Evolutionary conservation across 2,888 invertebrate species (phyloP).

Genomic region (Phasia obesa): DNA sequence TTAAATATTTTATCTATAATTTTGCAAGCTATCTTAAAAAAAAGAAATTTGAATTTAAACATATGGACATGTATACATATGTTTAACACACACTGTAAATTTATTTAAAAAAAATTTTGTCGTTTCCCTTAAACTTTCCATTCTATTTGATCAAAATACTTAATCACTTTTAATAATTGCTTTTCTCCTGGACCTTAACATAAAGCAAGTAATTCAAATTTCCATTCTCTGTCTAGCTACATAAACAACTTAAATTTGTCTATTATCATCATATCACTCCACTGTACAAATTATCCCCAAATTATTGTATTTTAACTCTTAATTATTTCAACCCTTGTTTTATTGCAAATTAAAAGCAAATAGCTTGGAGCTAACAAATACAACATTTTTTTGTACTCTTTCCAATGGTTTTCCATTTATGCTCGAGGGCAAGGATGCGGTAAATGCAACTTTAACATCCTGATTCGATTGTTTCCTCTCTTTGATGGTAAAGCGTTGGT

Average conservation of each 20-base stretch:
- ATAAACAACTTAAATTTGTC: constrained; percentile 18
- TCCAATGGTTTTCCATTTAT: constrained; percentile 35
- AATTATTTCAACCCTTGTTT: constrained; percentile 60
- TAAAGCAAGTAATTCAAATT: background rate
- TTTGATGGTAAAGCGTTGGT: constrained; percentile 3
- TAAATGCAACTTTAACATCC: constrained; percentile 57
- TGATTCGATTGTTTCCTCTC: constrained; percentile 45
- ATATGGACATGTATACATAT: too few species aligned
- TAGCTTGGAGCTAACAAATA: constrained; percentile 36
- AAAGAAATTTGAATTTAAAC: too few species aligned
- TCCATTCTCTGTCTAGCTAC: background rate
- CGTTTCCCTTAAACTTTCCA: too few species aligned
- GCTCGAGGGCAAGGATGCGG: constrained; percentile 55
- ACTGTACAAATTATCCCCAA: constrained; percentile 30
- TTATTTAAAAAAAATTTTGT: too few species aligned
- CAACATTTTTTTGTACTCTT: constrained; percentile 33
- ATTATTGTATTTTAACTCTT: constrained; percentile 53
- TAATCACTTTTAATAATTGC: constrained; percentile 36
- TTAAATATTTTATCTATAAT: too few species aligned
- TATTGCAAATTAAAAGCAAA: constrained; percentile 64
- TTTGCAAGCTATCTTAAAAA: too few species aligned
- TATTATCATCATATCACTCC: constrained; percentile 10
- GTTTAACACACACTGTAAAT: too few species aligned
- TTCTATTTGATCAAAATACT: background rate
- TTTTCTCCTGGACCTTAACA: background rate